Evolutionary conservation across 2,888 invertebrate species (phyloP), one percentile per base, ranked within the genome.

Genomic region (Rhyacophila evoluta): DNA sequence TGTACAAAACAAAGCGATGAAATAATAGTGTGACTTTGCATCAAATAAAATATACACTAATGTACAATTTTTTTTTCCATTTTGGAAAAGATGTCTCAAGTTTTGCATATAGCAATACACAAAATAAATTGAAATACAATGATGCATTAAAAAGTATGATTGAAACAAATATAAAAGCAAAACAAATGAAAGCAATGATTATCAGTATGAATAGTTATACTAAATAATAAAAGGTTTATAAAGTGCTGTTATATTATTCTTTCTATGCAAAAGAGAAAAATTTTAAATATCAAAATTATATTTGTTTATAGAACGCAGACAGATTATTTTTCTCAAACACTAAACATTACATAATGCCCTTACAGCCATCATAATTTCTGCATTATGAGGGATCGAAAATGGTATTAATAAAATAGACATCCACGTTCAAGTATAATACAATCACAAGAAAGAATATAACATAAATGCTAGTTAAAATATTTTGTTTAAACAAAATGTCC

Each of bases 381-480:
- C 19, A 41, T n/a, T 5, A 8, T 41, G 41, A 41, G 41, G 15
- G 15, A 19, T 41, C 12, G 2, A 10, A 12, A 19, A 15, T 15
- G 4, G 55, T 55, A 55, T 33, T 33, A 6, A 2, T 6, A 25
- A 55, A 8, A 55, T 55, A 1, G 55, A 12, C 55, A 55, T 55
- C 19, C 19, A 55, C 25, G 19, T 19, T 55, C 55, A 2, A 2
- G 55, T 8, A 15, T 19, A 19, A 55, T 19, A 19, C 55, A 25
- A 55, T 55, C 55, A 25, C 55, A 55, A 55, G 55, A 55, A 55
- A 55, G 55, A 55, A 55, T 55, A 19, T 19, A 55, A 25, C 55
- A 55, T 55, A 55, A 55, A 55, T 55, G 55, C 25, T 55, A 55
- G 19, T 55, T 55, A 55, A 55, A 55, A 55, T 55, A 55, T 55